Percentiles rank a stretch among this genome's conserved stretches.
Evolutionary conservation across 2,888 invertebrate genomes (phyloP).

Genomic region (Allacma fusca): DNA sequence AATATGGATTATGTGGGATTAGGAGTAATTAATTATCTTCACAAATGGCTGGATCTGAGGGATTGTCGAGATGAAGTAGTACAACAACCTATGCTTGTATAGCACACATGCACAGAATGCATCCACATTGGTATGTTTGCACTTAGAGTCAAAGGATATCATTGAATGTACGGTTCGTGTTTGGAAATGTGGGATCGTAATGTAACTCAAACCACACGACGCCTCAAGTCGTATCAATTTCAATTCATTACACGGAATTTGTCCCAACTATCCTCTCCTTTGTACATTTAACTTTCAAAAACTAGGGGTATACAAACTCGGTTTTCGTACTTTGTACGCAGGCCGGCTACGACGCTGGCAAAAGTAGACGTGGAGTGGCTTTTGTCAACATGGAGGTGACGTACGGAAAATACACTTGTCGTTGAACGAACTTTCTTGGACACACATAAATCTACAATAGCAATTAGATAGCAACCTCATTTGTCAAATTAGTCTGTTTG

Average conservation of each 20-base stretch:
- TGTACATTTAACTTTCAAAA: neutral
- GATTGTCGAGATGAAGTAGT: neutral
- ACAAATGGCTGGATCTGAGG: slow-evolving; percentile 17
- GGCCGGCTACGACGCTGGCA: neutral
- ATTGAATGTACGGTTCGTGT: neutral
- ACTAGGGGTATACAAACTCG: neutral
- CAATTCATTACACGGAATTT: slow-evolving; percentile 26
- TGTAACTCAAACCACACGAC: slow-evolving; percentile 19
- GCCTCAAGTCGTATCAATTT: slow-evolving; percentile 36
- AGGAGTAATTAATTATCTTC: slow-evolving; percentile 23
- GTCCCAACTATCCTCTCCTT: neutral
- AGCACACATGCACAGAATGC: no score
- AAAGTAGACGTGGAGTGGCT: neutral
- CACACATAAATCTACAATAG: neutral
- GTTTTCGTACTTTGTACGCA: neutral
- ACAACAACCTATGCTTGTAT: no score
- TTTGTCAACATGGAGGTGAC: neutral
- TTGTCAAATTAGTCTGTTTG: no score
- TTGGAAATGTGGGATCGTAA: neutral
- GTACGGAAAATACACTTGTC: neutral
- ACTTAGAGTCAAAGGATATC: neutral
- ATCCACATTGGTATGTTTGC: no score
- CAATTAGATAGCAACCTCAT: neutral
- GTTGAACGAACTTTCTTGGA: no score
- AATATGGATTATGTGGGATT: slow-evolving; percentile 28